A percentile compares a stretch with the other conserved stretches of the same genome.
These are phyloP conservation scores for Amblyraja radiata DNA, from an alignment of 2,797 vertebrate genomes.

Conservation along the genomic window DNA sequence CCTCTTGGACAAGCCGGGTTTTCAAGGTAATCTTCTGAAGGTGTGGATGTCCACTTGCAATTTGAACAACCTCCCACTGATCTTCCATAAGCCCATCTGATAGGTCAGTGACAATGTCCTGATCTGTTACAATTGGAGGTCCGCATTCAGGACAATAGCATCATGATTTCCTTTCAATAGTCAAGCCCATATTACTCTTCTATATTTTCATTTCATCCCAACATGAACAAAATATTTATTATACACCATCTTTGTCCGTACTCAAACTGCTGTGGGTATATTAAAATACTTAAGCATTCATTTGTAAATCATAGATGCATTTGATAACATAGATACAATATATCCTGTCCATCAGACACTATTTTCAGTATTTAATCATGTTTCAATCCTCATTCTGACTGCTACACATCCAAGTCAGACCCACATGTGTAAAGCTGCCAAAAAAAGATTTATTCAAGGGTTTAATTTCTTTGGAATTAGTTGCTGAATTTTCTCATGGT, in stretches of 20 bases:
- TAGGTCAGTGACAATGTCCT: neutral
- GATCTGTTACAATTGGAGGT: neutral
- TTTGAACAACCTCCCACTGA: neutral
- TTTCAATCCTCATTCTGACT: neutral
- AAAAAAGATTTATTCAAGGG: neutral
- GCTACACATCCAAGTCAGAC: neutral
- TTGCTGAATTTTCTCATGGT: neutral
- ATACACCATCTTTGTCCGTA: neutral
- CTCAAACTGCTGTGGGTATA: neutral
- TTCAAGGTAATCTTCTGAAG: neutral
- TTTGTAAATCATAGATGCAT: neutral
- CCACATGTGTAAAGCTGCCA: neutral
- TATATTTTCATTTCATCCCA: neutral
- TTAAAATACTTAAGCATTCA: neutral
- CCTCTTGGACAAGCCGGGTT: neutral
- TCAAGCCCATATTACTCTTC: neutral
- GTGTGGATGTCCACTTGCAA: neutral
- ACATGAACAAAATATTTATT: neutral
- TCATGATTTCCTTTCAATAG: neutral
- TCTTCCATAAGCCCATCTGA: too few species aligned
- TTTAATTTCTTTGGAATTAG: neutral
- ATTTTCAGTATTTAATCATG: conserved; percentile 1
- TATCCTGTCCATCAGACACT: neutral
- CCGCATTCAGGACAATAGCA: neutral
- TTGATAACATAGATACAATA: neutral